Evolutionary conservation across 2,113 vertebrate species (phyloP), one percentile per base, ranked within the genome.

Genomic region (Paedocypris sp.): DNA sequence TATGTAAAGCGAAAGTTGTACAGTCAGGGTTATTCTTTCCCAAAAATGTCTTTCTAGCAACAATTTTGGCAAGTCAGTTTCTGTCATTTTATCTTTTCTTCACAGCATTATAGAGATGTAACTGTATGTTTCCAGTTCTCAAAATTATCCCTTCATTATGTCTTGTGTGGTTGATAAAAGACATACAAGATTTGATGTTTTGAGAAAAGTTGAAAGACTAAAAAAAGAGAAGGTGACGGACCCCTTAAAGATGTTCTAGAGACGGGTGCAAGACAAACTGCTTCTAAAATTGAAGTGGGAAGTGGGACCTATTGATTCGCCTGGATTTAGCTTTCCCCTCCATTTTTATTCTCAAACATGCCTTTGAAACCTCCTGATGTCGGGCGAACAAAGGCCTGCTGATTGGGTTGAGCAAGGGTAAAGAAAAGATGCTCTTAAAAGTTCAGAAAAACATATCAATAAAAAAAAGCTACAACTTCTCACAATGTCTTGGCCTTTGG

Each of bases 231-330:
- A 43, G 10, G 29, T 7, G 42, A n/a, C n/a, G n/a, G n/a, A n/a
- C n/a, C n/a, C 29, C 49, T 7, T 46, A 42, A 54, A 43, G 25
- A 51, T 46, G 41, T 59, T 50, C 26, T 43, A 26, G 50, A 72
- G 60, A 38, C 61, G 62, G 60, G 60, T 68, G 67, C 25, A 39
- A 47, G 52, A 66, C 62, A 57, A 57, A 74, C 70, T 31, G 10
- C 62, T 43, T 72, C 57, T 70, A 57, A 66, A 73, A 81, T 41
- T 69, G 33, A 16, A 35, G 18, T 42, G 39, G 47, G 31, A 60
- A 67, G 63, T 67, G n/a, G 65, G 62, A 67, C 60, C 66, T 53
- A 67, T 73, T 78, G 72, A 75, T 70, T 68, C 61, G 47, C 52
- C 68, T 74, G 65, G 47, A 50, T 68, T 74, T 56, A 62, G 62